Evolutionary conservation across 2,888 invertebrate species (phyloP), one percentile per base, ranked within the genome.

Genomic region (Trissoscelio sp.): DNA sequence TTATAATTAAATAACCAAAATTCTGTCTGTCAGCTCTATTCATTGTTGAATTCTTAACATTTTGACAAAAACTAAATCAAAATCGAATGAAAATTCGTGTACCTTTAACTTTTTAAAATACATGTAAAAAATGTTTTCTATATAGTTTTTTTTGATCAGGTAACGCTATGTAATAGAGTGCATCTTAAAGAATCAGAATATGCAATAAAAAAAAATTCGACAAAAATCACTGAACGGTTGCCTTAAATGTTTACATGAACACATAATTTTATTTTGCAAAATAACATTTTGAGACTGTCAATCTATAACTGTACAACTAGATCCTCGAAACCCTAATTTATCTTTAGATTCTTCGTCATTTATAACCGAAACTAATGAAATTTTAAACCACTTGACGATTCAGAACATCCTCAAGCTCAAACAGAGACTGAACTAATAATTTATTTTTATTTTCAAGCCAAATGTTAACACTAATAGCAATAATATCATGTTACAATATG

Each of bases 401-500:
- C 3, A 34, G 46, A 20, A 46, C 6, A 31, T 12, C 28, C 12
- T 14, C 31, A 20, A 24, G 31, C n/a, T 11, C 46, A 24, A 42
- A 20, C 31, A 34, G 42, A 14, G 11, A 24, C 37, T 74, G 74
- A 48, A 74, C 66, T 58, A 66, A 70, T 28, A 64, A 79, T 53
- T 57, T 42, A 51, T 55, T 24, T 7, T 11, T 18, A n/a, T 53
- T 31, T 31, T 9, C 24, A 3, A 44, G 60, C 0, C 16, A n/a
- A 31, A 67, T 62, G 60, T 79, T 60, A 58, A 69, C 62, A 58
- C 66, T 11, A 28, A 62, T 42, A 42, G 20, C 48, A 62, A 73
- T 57, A 66, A 62, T 73, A 79, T 69, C 67, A 55, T 16, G 31
- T 74, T 67, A 44, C 74, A 22, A 28, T 53, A 51, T 64, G 62